Base-by-base conservation (phyloP, 2,888 invertebrate species). In the Eumacrocentrus americanus region DNA sequence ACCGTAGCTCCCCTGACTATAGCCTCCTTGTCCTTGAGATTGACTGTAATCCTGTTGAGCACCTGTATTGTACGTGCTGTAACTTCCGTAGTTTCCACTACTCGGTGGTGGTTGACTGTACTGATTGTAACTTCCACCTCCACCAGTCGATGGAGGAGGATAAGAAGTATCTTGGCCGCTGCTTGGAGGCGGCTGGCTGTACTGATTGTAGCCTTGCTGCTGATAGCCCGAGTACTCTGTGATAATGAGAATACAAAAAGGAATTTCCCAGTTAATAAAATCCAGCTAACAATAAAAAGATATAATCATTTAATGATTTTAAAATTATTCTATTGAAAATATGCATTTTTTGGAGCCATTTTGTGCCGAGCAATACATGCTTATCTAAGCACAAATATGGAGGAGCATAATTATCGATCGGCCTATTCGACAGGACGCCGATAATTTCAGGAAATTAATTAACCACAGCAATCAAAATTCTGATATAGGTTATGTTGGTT, bases 71-170 rank as follows among this genome's bases (percentile, higher is more conserved):
- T 79, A 79, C 55, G 60, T 71, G 48, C 75, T 76, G 60, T 80
- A 80, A 60, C 61, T 75, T 54, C 77, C 70, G 37, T 75, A 78
- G 52, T 66, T 68, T 3, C 72, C 73, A 9, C 68, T 63, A 11
- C 60, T 73, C 3, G 80, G 80, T 20, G 80, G 80, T 14, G 79
- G 79, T 62, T 79, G 78, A 61, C 76, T 79, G 58, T 80, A 80
- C 62, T 80, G 80, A 63, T 72, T 79, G 56, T 79, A 80, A 47
- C 67, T 66, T 3, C 69, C 70, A 20, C 71, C 65, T 20, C 72
- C 65, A 20, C 72, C 76, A 2, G 72, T 61, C 2, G 75, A 69
- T 12, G 79, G 80, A 53, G 80, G 80, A 50, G 80, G 80, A 70
- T 80, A 80, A 2, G 80, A 80, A 2, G 80, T 80, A 68, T 80